These are phyloP conservation scores for Acanthosepion lycidas DNA, from an alignment of 2,888 invertebrate species.

Conservation along the genomic window DNA sequence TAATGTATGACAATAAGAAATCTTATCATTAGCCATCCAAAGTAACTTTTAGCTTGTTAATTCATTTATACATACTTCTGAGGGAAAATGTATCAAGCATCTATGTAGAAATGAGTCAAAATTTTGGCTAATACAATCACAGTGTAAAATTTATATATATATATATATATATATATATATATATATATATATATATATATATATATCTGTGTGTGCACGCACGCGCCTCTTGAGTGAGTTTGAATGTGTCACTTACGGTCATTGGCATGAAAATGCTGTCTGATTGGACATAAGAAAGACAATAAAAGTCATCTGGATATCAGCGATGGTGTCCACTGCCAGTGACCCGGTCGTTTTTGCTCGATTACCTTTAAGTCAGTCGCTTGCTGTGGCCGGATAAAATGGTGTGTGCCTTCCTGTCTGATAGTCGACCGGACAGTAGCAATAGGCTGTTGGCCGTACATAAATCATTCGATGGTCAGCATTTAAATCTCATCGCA, in stretches of 20 bases:
- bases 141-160: background rate
- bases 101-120: too few species aligned
- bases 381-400: background rate
- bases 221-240: background rate
- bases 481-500: background rate
- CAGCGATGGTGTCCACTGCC: background rate
- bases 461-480: background rate
- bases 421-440: background rate
- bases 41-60: too few species aligned
- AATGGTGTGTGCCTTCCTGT: background rate
- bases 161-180: background rate
- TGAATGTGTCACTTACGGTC: background rate
- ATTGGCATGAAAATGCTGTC: background rate
- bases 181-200: too few species aligned
- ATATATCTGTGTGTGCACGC: background rate
- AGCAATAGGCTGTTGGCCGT: background rate
- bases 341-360: background rate
- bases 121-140: too few species aligned
- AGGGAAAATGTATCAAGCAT: too few species aligned
- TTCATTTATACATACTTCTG: too few species aligned
- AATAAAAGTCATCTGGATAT: slow-evolving; percentile 33
- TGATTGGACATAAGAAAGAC: slow-evolving; percentile 4
- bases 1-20: too few species aligned
- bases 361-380: background rate
- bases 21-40: too few species aligned